Evolutionary conservation across 2,113 vertebrate species (phyloP), one percentile per base, ranked within the genome.

Genomic region (Gasterosteus aculeatus): DNA sequence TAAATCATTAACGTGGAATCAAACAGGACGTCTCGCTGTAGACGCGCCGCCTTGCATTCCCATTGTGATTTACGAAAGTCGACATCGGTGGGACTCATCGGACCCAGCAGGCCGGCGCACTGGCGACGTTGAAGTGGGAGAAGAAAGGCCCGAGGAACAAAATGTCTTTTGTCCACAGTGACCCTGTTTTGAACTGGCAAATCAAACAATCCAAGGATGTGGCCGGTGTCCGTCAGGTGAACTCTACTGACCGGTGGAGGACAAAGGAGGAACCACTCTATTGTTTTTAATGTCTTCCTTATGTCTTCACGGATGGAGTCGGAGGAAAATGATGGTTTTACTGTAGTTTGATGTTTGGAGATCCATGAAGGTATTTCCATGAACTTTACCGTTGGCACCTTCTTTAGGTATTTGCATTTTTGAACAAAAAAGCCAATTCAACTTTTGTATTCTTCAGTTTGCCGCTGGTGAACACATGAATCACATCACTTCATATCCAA

Each of bases 171-270:
- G 49, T 82, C 33, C 64, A 49, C 57, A 49, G 7, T 66, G 67
- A 65, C 77, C 62, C 46, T 33, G 49, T 46, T 53, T 9, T 78
- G 69, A 83, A 68, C 51, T 0, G 29, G 72, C 3, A 57, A 11
- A 60, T 80, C 71, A 18, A 59, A 77, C 78, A 78, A 69, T 80
- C 46, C 58, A 39, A 78, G 80, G 80, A 84, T 72, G 22, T 84
- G 79, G 35, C 31, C 67, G 35, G 38, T 70, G 14, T 82, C 75
- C 9, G 44, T 49, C 69, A 79, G 75, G 72, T 72, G 41, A 77
- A 75, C 33, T 59, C n/a, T 22, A 70, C 47, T 38, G 31, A 69
- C 1, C 51, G 47, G 11, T 54, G 63, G 66, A 63, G 73, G 64
- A 66, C 18, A 12, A 63, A 69, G 41, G 65, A 59, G 71, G 42